A percentile compares a stretch with the other conserved stretches of the same genome.
phyloP scores from a whole-genome alignment of 2,888 invertebrate species.

The Chalcis sispes region DNA sequence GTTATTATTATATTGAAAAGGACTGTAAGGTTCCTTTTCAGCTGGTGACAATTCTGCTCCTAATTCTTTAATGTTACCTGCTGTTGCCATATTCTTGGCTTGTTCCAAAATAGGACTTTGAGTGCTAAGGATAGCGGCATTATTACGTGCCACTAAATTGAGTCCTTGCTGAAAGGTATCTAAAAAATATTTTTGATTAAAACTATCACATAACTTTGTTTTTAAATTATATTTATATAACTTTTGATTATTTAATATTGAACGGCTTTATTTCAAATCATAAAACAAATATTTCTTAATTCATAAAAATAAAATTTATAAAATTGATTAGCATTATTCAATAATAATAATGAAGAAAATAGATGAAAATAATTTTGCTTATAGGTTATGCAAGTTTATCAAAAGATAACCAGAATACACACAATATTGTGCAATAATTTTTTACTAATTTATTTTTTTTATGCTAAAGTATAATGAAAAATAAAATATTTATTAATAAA shows the following conservation, averaged over 20 bases:
- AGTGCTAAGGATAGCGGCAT: slow-evolving; percentile 14
- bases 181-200: too few relatives aligned
- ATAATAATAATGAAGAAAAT: slow-evolving; percentile 2
- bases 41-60: slow-evolving; percentile 16
- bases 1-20: slow-evolving; percentile 85
- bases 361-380: slow-evolving; percentile 26
- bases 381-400: slow-evolving; percentile 50
- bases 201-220: neutral
- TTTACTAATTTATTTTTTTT: neutral
- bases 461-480: too few relatives aligned
- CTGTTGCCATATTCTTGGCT: slow-evolving; percentile 57
- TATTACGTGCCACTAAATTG: slow-evolving; percentile 43
- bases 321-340: neutral
- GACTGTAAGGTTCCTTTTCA: slow-evolving; percentile 81
- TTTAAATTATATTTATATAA: slow-evolving; percentile 32
- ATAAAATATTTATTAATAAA: neutral
- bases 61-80: slow-evolving; percentile 18
- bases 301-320: neutral
- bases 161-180: slow-evolving; percentile 48
- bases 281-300: neutral
- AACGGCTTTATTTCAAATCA: neutral
- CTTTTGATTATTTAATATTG: neutral
- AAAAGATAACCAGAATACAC: neutral
- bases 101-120: slow-evolving; percentile 44
- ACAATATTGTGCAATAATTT: neutral